Evolutionary conservation across 1,140 invertebrate genomes (phyloP), one percentile per base, ranked within the genome.

Genomic region (Hycleus cichorii): DNA sequence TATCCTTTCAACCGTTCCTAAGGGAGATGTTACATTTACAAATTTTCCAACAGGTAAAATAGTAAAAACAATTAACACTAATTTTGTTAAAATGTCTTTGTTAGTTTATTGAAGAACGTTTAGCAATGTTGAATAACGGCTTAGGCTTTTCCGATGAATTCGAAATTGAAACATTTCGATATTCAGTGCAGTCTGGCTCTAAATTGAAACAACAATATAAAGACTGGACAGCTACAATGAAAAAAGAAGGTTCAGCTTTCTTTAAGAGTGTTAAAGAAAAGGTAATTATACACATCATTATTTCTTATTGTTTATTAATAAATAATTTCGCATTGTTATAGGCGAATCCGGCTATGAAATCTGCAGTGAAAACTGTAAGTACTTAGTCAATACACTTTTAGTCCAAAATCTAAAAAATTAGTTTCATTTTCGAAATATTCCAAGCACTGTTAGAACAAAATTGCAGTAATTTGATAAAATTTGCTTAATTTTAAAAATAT

Each of bases 131-230:
- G 39, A 95, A 95, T 76, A 84, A 86, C 25, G 93, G 93, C 2
- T 77, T 87, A 42, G 91, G 91, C 1, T 93, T 93, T 70, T 88
- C 86, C n/a, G 94, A 97, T 74, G 89, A 95, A 70, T 97, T 97
- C 76, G 94, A 97, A 76, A 80, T 89, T 72, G 93, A 96, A 75
- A 88, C 89, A 11, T 90, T 87, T 63, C 80, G 85, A 51, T 90
- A 91, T 73, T 88, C 88, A 0, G 92, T 93, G 55, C 92, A 92
- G 71, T 81, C 85, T 32, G 83, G 83, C 66, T 83, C 81, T 43
- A 88, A 87, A 76, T 80, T 88, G 42, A 86, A 86, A 66, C 83
- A 88, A 60, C 85, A 90, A 62, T 92, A 92, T 70, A 83, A 85
- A 63, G 88, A 91, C 67, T 80, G 78, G 79, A 76, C 78, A 7